phyloP scores from a whole-genome alignment of 2,113 vertebrate genomes.

The Sprattus sprattus region DNA sequence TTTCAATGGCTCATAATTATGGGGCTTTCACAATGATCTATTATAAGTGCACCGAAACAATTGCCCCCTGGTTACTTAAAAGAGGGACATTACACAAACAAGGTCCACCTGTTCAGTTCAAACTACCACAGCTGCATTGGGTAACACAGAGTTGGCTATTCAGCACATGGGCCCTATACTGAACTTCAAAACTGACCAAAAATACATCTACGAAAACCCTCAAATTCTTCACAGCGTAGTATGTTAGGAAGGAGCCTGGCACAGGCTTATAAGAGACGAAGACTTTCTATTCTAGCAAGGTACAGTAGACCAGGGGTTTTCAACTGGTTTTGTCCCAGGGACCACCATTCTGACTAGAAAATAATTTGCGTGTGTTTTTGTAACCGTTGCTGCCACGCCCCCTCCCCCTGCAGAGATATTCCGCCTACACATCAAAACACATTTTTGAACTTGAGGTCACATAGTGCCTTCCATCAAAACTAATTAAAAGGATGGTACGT shows the following conservation, averaged over 20 bases:
- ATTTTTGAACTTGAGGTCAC: too few species aligned
- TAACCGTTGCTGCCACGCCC: too few species aligned
- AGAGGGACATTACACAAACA: constrained; percentile 7
- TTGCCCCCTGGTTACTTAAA: not conserved
- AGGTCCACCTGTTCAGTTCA: not conserved
- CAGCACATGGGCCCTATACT: not conserved
- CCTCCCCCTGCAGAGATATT: too few species aligned
- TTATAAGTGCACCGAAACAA: constrained; percentile 11
- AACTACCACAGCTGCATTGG: not conserved
- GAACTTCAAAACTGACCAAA: not conserved
- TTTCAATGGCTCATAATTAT: not conserved
- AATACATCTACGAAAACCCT: not conserved
- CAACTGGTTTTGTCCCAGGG: too few species aligned
- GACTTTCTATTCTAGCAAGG: too few species aligned
- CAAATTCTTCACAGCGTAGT: not conserved
- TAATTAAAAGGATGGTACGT: too few species aligned
- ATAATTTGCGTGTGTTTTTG: too few species aligned
- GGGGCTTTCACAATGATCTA: not conserved
- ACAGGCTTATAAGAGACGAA: not conserved
- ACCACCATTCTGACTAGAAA: too few species aligned
- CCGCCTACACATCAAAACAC: too few species aligned
- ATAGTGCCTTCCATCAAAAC: too few species aligned
- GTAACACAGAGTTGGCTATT: not conserved
- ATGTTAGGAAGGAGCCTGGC: not conserved
- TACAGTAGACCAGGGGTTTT: too few species aligned